phyloP scores from a whole-genome alignment of 1,140 invertebrate genomes.

The Oryctes rhinoceros region DNA sequence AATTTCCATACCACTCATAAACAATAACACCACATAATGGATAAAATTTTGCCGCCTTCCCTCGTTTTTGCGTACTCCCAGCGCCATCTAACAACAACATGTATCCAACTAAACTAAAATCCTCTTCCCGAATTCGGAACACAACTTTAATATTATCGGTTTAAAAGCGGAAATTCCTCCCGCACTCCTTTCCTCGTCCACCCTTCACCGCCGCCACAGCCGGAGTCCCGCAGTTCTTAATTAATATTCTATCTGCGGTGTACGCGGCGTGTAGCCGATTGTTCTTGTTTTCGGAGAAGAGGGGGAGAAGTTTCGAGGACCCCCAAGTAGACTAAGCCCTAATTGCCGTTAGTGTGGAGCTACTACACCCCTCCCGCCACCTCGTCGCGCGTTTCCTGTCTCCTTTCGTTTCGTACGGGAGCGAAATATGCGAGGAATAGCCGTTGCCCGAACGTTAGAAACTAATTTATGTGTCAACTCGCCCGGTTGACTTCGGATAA shows the following conservation, averaged over 20 bases:
- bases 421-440: not conserved
- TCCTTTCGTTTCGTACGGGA: not conserved
- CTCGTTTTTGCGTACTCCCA: too few species aligned
- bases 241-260: conserved; percentile 10
- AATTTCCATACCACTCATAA: too few species aligned
- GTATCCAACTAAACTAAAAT: not conserved
- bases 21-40: too few species aligned
- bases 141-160: not conserved
- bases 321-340: conserved; percentile 9
- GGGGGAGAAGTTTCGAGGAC: conserved; percentile 6
- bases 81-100: not conserved
- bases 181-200: not conserved
- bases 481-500: not conserved
- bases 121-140: conserved; percentile 1
- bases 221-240: not conserved
- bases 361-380: not conserved
- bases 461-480: conserved; percentile 15
- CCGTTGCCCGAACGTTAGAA: conserved; percentile 8
- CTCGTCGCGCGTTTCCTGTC: too few species aligned
- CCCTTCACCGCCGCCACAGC: not conserved
- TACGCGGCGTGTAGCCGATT: not conserved
- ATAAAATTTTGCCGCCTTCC: too few species aligned
- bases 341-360: not conserved
- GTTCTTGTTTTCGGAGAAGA: not conserved
- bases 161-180: not conserved